Conservation (phyloP, 2,113 vertebrate genomes). For the Pyxicephalus adspersus region DNA sequence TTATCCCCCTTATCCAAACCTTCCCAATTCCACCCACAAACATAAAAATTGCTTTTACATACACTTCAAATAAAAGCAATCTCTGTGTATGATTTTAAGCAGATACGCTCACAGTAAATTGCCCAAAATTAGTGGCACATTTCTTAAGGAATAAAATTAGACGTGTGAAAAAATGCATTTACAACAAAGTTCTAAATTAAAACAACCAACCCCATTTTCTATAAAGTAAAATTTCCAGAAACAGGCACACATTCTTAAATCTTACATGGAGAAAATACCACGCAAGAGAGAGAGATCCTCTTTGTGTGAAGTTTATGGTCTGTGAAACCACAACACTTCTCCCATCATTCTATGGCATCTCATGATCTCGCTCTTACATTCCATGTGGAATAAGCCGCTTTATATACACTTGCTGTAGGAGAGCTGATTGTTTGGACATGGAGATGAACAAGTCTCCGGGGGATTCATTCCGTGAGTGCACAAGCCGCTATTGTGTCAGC, state of each 20-base stretch:
- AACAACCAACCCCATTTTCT: too few relatives aligned
- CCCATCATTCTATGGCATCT: neutral
- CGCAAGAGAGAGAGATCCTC: neutral
- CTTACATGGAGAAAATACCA: neutral
- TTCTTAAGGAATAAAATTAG: too few relatives aligned
- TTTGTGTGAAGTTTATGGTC: neutral
- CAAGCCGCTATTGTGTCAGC: neutral
- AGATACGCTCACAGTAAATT: too few relatives aligned
- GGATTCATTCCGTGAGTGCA: neutral
- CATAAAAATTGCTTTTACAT: too few relatives aligned
- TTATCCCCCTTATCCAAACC: too few relatives aligned
- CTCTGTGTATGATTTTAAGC: too few relatives aligned
- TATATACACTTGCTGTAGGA: neutral
- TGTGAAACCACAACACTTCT: neutral
- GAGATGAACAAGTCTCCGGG: neutral
- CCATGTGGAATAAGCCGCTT: neutral
- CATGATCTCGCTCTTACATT: neutral
- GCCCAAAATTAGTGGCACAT: too few relatives aligned
- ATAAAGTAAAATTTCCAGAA: neutral
- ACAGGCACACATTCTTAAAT: neutral
- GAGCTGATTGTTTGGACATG: neutral
- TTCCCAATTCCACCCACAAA: too few relatives aligned
- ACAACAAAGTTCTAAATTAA: too few relatives aligned
- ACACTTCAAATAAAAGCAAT: too few relatives aligned
- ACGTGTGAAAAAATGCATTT: too few relatives aligned